Percentiles rank a stretch among this genome's conserved stretches.
Evolutionary conservation across 2,113 vertebrate genomes (phyloP).

Genomic region (Baryphthengus martii): DNA sequence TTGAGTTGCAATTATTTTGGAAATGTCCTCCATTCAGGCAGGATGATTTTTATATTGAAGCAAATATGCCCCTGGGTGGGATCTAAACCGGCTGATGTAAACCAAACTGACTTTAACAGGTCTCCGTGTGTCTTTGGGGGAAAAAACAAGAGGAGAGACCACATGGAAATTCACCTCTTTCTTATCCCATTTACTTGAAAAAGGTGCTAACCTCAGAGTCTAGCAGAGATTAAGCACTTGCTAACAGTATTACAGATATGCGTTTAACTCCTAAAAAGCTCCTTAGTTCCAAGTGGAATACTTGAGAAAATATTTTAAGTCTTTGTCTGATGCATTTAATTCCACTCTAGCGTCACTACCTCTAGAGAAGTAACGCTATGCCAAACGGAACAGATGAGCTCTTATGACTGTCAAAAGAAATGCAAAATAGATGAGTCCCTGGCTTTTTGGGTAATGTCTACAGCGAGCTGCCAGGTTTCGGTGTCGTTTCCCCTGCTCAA

Average conservation of each 20-base stretch:
- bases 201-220: slow-evolving; percentile 21
- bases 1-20: neutral
- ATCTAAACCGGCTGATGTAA: neutral
- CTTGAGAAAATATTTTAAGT: neutral
- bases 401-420: rapidly evolving
- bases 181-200: neutral
- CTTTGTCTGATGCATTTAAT: neutral
- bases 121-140: neutral
- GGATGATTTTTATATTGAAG: neutral
- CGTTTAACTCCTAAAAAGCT: neutral
- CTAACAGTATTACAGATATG: neutral
- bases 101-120: slow-evolving; percentile 3
- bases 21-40: neutral
- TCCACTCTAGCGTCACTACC: neutral
- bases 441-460: rapidly evolving
- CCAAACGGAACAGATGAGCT: neutral
- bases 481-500: rapidly evolving
- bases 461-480: rapidly evolving
- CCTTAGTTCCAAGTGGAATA: neutral
- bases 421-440: rapidly evolving
- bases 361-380: neutral
- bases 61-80: neutral
- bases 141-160: neutral
- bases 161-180: neutral
- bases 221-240: slow-evolving; percentile 12